Percentiles rank a stretch among this genome's conserved stretches.
Conservation (phyloP, 2,888 invertebrate genomes). For the Pristionchus mayeri region DNA sequence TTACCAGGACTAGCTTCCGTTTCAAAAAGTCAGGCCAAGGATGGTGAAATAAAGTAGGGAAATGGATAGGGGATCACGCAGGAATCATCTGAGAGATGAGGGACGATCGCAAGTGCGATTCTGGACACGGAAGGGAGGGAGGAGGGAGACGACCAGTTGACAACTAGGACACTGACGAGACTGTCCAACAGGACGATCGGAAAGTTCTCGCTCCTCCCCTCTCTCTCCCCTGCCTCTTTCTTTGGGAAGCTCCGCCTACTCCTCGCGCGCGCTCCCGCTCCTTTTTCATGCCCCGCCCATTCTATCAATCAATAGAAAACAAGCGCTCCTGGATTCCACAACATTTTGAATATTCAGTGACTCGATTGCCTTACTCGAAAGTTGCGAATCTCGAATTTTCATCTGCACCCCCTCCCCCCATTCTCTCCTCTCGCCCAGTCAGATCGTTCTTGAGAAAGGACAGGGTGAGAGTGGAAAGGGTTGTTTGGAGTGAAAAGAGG, state of each 20-base stretch:
- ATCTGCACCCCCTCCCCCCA: background rate
- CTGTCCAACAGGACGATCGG: conserved; percentile 25
- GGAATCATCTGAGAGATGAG: background rate
- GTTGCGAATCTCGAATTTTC: background rate
- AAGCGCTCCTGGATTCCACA: background rate
- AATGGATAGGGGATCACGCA: background rate
- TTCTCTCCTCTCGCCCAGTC: background rate
- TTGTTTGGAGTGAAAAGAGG: conserved; percentile 35
- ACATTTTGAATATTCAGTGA: background rate
- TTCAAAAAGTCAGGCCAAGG: background rate
- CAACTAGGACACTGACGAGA: conserved; percentile 35
- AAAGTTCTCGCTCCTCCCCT: conserved; percentile 8
- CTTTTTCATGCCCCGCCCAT: background rate
- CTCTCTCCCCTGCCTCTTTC: conserved; percentile 35
- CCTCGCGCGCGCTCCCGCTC: conserved; percentile 26
- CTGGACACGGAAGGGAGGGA: background rate
- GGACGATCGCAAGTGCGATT: too few relatives aligned
- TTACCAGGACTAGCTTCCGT: conserved; percentile 52
- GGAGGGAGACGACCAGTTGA: conserved; percentile 13
- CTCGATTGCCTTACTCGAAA: background rate
- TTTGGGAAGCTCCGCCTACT: background rate
- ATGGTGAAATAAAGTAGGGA: background rate
- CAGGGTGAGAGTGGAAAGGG: background rate
- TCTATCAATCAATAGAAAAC: background rate
- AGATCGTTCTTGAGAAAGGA: conserved; percentile 15